Conservation (phyloP, 2,888 invertebrate species). For the Clunio marinus region DNA sequence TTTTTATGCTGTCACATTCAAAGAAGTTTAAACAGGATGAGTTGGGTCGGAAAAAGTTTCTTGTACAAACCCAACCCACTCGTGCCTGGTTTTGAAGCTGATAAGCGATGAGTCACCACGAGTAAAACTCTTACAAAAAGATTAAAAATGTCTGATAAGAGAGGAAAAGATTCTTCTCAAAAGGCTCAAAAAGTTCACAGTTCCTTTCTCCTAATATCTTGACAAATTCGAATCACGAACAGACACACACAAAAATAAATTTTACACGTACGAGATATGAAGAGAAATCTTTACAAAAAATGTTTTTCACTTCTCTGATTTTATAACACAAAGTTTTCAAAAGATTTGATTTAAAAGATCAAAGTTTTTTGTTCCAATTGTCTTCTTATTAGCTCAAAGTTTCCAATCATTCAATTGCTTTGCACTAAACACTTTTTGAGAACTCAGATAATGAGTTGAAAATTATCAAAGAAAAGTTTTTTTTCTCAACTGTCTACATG, state of each 20-base stretch:
- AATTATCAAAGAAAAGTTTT: neutral
- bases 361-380: neutral
- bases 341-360: neutral
- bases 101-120: conserved; percentile 13
- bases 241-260: conserved; percentile 25
- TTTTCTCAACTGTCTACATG: conserved; percentile 21
- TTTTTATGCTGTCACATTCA: neutral
- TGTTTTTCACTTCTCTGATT: neutral
- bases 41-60: neutral
- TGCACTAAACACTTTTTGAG: neutral
- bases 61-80: conserved; percentile 17
- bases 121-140: neutral
- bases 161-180: neutral
- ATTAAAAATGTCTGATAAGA: neutral
- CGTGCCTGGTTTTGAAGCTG: conserved; percentile 27
- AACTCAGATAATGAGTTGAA: conserved; percentile 12
- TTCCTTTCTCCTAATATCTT: neutral
- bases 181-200: conserved; percentile 16
- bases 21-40: neutral
- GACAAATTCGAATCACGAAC: conserved; percentile 35
- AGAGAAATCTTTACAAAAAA: conserved; percentile 8
- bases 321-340: neutral
- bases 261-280: conserved; percentile 12
- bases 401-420: neutral
- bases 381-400: conserved; percentile 6